Conservation (phyloP, 2,888 invertebrate genomes). For the Dicyrtoma fusca region DNA sequence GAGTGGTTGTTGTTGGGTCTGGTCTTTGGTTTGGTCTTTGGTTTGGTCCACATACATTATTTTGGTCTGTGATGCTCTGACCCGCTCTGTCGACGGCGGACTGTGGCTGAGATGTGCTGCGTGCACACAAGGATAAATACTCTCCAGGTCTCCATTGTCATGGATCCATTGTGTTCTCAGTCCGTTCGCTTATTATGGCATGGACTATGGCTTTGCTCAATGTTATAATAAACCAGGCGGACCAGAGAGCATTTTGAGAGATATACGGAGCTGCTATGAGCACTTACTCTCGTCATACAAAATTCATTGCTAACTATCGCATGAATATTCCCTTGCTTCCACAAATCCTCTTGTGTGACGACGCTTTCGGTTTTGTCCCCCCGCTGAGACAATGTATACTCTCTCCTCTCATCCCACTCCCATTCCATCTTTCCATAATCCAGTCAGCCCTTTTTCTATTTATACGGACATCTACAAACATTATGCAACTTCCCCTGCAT, state of each 20-base stretch:
- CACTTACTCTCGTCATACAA: constrained; percentile 7
- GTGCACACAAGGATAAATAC: too few relatives aligned
- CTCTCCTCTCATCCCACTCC: background rate
- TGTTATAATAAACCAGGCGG: too few relatives aligned
- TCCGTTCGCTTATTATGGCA: too few relatives aligned
- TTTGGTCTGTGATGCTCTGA: too few relatives aligned
- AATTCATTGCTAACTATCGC: constrained; percentile 30
- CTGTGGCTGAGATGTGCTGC: too few relatives aligned
- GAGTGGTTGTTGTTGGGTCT: too few relatives aligned
- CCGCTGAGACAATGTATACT: constrained; percentile 34
- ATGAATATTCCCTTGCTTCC: constrained; percentile 22
- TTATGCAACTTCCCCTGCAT: background rate
- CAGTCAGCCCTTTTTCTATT: constrained; percentile 24
- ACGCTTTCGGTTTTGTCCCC: constrained; percentile 28
- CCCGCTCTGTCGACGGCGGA: too few relatives aligned
- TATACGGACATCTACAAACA: too few relatives aligned
- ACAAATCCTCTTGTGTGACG: constrained; percentile 32
- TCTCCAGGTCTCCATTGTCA: too few relatives aligned
- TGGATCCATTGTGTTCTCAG: background rate
- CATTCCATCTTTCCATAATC: constrained; percentile 35
- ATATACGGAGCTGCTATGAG: background rate
- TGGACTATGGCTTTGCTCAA: too few relatives aligned
- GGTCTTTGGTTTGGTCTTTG: too few relatives aligned
- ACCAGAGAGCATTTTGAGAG: background rate
- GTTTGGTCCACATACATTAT: too few relatives aligned